A percentile compares a stretch with the other conserved stretches of the same genome.
Evolutionary conservation across 2,797 vertebrate genomes (phyloP).

Genomic region (Scomberomorus guttatus): DNA sequence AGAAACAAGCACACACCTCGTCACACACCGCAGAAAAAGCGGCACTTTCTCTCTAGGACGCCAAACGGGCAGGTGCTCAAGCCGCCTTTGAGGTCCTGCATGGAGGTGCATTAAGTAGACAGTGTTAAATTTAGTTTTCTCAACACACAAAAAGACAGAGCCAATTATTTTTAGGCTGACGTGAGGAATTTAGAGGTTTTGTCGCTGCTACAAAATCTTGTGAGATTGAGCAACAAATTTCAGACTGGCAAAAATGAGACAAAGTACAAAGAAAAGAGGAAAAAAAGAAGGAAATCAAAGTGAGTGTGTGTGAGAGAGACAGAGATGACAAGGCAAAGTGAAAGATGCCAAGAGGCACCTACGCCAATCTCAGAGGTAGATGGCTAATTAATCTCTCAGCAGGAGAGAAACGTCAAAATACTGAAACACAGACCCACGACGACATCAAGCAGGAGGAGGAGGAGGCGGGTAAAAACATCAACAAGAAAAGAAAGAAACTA

Average conservation of each 20-base stretch:
- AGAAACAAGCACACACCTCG: too few relatives aligned
- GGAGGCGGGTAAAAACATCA: constrained; percentile 33
- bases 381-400: constrained; percentile 77
- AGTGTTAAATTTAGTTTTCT: constrained; percentile 51
- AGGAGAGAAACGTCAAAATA: constrained; percentile 65
- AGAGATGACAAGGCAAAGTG: constrained; percentile 52
- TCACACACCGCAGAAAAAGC: too few relatives aligned
- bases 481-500: constrained; percentile 34
- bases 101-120: constrained; percentile 47
- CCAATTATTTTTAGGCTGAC: constrained; percentile 41
- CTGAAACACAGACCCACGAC: constrained; percentile 44
- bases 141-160: constrained; percentile 44
- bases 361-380: constrained; percentile 63
- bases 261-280: constrained; percentile 22
- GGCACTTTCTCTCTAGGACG: too few relatives aligned
- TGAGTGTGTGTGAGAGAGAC: not conserved
- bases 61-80: too few relatives aligned
- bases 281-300: constrained; percentile 29
- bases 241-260: constrained; percentile 20
- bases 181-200: constrained; percentile 13
- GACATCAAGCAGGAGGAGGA: constrained; percentile 39
- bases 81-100: too few relatives aligned
- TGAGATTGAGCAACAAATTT: constrained; percentile 10
- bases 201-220: constrained; percentile 1
- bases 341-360: constrained; percentile 60